Evolutionary conservation across 2,888 invertebrate species (phyloP).

Genomic region (Rhagonycha lutea): DNA sequence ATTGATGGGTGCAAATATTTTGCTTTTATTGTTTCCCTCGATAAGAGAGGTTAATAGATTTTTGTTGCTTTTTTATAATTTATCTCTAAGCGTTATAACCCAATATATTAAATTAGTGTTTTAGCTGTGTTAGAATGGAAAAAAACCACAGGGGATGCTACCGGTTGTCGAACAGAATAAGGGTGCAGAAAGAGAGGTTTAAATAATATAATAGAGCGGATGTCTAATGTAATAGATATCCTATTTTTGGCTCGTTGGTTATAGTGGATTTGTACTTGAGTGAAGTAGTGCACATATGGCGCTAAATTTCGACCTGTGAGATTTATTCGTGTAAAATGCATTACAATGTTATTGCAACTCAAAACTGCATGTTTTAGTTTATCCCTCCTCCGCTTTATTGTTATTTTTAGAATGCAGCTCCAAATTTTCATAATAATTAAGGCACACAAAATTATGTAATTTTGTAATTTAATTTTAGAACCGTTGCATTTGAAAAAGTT

Average conservation of each 20-base stretch:
- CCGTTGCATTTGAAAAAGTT: not conserved
- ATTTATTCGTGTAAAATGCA: conserved; percentile 7
- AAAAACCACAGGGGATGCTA: conserved; percentile 17
- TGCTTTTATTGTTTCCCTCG: not conserved
- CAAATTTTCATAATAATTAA: too few species aligned
- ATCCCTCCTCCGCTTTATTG: too few species aligned
- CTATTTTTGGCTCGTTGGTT: conserved; percentile 16
- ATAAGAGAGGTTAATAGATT: not conserved
- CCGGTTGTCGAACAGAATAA: conserved; percentile 10
- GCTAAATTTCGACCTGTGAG: conserved; percentile 20
- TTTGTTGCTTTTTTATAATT: not conserved
- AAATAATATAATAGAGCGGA: conserved; percentile 24
- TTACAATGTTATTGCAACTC: not conserved
- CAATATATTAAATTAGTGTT: not conserved
- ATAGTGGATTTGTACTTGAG: conserved; percentile 8
- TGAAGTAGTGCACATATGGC: conserved; percentile 18
- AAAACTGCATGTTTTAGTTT: not conserved
- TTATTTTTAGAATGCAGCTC: not conserved
- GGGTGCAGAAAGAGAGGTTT: conserved; percentile 20
- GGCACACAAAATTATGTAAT: too few species aligned
- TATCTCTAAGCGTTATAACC: not conserved
- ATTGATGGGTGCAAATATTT: not conserved
- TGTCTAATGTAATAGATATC: conserved; percentile 25
- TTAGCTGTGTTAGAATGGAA: conserved; percentile 2
- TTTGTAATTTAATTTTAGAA: not conserved